Evolutionary conservation across 2,797 vertebrate species (phyloP), one percentile per base, ranked within the genome.

Genomic region (Allobates femoralis): DNA sequence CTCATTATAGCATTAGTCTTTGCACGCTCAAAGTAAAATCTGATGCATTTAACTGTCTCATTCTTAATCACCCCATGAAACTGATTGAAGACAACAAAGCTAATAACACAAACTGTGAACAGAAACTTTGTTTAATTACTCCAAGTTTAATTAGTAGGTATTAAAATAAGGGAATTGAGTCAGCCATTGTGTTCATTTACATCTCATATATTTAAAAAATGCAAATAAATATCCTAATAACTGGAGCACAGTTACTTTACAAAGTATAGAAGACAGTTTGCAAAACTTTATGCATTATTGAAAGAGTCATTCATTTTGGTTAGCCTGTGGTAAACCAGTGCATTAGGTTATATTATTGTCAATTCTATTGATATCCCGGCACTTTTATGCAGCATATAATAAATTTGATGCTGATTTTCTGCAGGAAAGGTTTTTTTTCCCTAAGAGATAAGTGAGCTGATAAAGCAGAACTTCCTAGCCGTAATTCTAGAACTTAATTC

Each of bases 61-160:
- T 85, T 88, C 79, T 88, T 88, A 88, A 88, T 88, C 87, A 88
- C 87, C 83, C 82, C 87, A 88, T 88, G 87, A 88, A 88, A 88
- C 87, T 88, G 87, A 88, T 85, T 88, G 87, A 88, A 85, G 83
- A 85, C 83, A 88, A 88, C 87, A 88, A 88, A 88, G 82, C 82
- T 75, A 88, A 88, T 88, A 84, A 80, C 71, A 85, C 87, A 81
- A 85, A 88, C 87, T 81, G 78, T 83, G 78, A 88, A 67, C 78
- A 85, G 87, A 88, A 88, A 88, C 78, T 88, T 88, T 88, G 83
- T 85, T 88, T 88, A 88, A 88, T 88, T 88, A 85, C 78, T 81
- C 71, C 69, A 88, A 85, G 87, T 88, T 85, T 88, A 88, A 88
- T 88, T 88, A 85, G 83, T 77, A 85, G 78, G 83, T 84, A 81